Conservation (phyloP, 2,113 vertebrate genomes). For the Delphinapterus leucas region DNA sequence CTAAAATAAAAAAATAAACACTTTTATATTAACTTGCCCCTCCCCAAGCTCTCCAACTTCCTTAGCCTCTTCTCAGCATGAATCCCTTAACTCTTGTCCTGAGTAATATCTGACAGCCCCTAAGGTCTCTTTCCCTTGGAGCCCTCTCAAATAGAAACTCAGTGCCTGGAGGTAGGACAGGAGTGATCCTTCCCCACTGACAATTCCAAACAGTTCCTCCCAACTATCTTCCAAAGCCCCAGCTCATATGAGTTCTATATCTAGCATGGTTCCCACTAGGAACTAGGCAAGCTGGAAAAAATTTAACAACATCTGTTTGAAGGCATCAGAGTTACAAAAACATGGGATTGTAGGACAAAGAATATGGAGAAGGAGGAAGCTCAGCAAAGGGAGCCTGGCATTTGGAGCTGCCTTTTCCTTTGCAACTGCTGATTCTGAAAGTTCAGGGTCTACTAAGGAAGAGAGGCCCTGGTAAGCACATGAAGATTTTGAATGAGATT, state of each 20-base stretch:
- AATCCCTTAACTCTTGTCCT: not conserved
- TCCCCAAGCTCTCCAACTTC: not conserved
- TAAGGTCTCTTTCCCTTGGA: not conserved
- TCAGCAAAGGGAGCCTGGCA: not conserved
- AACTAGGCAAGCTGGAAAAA: not conserved
- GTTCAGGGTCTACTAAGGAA: not conserved
- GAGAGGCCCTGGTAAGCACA: not conserved
- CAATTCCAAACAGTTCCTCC: not conserved
- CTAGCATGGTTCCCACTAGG: not conserved
- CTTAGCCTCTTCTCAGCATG: not conserved
- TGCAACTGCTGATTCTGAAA: not conserved
- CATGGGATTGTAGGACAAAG: not conserved
- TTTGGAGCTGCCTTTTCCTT: not conserved
- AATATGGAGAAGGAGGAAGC: not conserved
- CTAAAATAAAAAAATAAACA: not conserved
- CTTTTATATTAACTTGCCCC: not conserved
- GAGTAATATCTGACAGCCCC: not conserved
- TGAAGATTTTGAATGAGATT: not conserved
- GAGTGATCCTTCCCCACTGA: not conserved
- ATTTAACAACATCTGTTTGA: not conserved
- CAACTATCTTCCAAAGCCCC: not conserved
- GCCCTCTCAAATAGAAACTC: not conserved
- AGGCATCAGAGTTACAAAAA: not conserved
- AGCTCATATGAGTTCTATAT: not conserved
- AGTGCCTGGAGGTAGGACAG: not conserved